These are phyloP conservation scores for Diabrotica balteata DNA, from an alignment of 2,888 invertebrate genomes.

Conservation along the genomic window DNA sequence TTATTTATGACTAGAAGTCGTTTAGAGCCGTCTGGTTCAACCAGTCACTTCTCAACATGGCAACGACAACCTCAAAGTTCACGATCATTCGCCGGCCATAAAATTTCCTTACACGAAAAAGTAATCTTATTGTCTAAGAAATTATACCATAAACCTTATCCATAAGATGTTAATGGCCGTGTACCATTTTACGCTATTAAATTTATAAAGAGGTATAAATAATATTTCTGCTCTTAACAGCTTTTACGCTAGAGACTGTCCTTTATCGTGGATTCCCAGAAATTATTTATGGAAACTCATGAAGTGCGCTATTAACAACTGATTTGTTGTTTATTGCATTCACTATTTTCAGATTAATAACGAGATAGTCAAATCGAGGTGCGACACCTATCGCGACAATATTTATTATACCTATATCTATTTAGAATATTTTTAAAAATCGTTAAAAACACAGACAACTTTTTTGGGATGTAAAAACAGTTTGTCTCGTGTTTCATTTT, in stretches of 20 bases:
- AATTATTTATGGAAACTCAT: slow-evolving; percentile 23
- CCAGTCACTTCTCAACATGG: slow-evolving; percentile 8
- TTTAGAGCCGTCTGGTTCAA: background rate
- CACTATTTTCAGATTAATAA: slow-evolving; percentile 4
- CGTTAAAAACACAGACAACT: too few species aligned
- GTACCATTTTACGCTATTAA: slow-evolving; percentile 39
- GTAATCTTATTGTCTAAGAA: slow-evolving; percentile 35
- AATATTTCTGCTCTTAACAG: slow-evolving; percentile 33
- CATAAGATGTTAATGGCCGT: slow-evolving; percentile 32
- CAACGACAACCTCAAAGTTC: slow-evolving; percentile 21
- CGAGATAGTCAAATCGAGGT: background rate
- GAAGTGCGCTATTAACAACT: slow-evolving; percentile 14
- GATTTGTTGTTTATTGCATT: slow-evolving; percentile 12
- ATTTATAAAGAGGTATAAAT: slow-evolving; percentile 38
- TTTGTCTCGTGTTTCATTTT: too few species aligned
- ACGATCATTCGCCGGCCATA: slow-evolving; percentile 28
- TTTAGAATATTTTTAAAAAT: too few species aligned
- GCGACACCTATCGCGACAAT: background rate
- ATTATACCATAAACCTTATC: slow-evolving; percentile 37
- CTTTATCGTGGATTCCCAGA: slow-evolving; percentile 18
- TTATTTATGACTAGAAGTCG: too few species aligned
- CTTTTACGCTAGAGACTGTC: slow-evolving; percentile 30
- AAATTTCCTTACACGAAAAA: slow-evolving; percentile 34
- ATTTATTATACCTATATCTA: too few species aligned
- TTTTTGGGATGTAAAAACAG: too few species aligned